Evolutionary conservation across 2,797 vertebrate genomes (phyloP).

Genomic region (Morelia viridis): DNA sequence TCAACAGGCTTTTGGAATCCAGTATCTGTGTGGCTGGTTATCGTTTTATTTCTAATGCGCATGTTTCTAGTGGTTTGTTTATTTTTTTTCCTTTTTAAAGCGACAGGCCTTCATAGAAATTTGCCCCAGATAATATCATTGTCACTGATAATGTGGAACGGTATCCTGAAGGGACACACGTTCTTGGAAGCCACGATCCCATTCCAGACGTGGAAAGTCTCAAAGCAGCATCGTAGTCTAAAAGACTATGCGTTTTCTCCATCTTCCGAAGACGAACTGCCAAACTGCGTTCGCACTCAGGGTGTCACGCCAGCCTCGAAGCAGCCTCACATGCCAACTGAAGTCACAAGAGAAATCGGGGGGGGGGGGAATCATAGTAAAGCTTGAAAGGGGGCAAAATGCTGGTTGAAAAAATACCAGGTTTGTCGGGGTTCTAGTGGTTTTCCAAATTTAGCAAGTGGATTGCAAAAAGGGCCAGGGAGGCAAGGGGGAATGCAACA

Average conservation of each 20-base stretch:
- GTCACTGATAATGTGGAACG: conserved; percentile 64
- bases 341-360: conserved; percentile 5
- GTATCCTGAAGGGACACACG: conserved; percentile 49
- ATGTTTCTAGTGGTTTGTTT: conserved; percentile 72
- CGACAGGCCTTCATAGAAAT: conserved; percentile 55
- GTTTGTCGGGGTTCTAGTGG: conserved; percentile 66
- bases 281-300: not conserved
- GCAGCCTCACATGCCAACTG: conserved; percentile 57
- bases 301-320: conserved; percentile 35
- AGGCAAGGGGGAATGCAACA: not conserved
- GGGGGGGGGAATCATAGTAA: not conserved
- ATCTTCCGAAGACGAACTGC: not conserved
- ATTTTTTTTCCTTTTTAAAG: not conserved
- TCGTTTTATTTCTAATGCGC: conserved; percentile 11
- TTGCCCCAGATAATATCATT: conserved; percentile 56
- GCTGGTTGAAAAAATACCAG: not conserved
- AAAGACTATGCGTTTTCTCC: conserved; percentile 20
- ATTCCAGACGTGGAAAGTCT: not conserved
- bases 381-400: not conserved
- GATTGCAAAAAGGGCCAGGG: conserved; percentile 47
- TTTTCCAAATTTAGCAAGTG: conserved; percentile 45
- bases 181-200: conserved; percentile 36
- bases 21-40: conserved; percentile 9
- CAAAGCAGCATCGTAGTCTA: not conserved
- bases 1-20: not conserved